These are phyloP conservation scores for Corythucha ciliata DNA, from an alignment of 2,888 invertebrate genomes.

Conservation along the genomic window DNA sequence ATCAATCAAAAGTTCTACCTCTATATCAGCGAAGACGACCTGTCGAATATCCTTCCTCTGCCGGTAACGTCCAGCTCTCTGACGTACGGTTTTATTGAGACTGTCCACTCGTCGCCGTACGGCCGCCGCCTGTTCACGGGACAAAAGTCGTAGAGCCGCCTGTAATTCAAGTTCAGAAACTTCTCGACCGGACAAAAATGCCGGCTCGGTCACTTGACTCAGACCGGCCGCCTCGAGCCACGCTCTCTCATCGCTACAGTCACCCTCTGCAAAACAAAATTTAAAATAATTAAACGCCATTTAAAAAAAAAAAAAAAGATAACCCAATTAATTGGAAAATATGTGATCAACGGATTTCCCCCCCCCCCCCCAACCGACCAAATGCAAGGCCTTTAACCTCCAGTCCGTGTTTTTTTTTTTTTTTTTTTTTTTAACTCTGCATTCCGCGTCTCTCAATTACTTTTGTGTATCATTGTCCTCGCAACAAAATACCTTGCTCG, in stretches of 20 bases:
- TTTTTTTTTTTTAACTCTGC: no score
- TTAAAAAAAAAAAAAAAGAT: constrained; percentile 8
- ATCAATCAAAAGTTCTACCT: no score
- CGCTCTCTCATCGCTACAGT: constrained; percentile 64
- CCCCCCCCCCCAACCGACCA: no score
- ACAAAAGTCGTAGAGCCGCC: constrained; percentile 48
- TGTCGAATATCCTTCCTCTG: constrained; percentile 61
- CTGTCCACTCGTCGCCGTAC: constrained; percentile 63
- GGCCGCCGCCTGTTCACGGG: constrained; percentile 64
- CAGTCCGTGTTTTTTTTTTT: no score
- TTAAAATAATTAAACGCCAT: not conserved
- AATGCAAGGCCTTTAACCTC: no score
- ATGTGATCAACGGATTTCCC: no score
- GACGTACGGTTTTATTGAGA: constrained; percentile 64
- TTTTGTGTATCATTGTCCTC: no score
- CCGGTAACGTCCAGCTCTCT: constrained; percentile 49
- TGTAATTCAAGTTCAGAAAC: constrained; percentile 56
- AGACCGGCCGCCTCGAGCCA: constrained; percentile 67
- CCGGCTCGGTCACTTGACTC: constrained; percentile 58
- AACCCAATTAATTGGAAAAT: no score
- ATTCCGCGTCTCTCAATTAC: no score
- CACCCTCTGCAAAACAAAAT: constrained; percentile 25
- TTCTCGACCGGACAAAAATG: constrained; percentile 55
- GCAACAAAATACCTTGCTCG: no score
- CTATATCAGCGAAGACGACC: constrained; percentile 71